Evolutionary conservation across 35 echinoderm and acorn worm genomes (phyloP), one percentile per base, ranked within the genome.

Genomic region (Chiridota heheva): DNA sequence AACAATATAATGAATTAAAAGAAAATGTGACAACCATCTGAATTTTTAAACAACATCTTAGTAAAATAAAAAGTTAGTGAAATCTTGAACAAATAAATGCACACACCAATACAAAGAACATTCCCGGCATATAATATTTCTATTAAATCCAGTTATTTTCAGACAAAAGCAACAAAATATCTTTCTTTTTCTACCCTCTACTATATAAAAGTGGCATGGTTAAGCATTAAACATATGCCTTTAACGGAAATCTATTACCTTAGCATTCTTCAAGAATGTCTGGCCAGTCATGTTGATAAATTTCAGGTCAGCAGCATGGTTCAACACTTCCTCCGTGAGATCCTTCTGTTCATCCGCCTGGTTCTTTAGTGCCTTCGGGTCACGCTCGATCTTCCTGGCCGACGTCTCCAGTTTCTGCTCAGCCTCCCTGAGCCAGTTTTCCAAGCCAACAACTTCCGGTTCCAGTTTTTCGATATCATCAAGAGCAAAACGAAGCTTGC

Each of bases 241-340:
- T n/a, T n/a, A n/a, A n/a, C n/a, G n/a, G n/a, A n/a, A n/a, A n/a
- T n/a, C n/a, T n/a, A n/a, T 13, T 72, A 98, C 95, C 95, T 98
- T 98, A 30, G 95, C 81, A 84, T 91, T 88, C 66, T 92, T 82
- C 26, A 89, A 70, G 76, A 91, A 98, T 13, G 85, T 82, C 74
- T 91, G 89, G 62, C 95, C 95, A 17, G 95, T 92, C 95, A 98
- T 98, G 84, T 91, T 91, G 62, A 91, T 84, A 70, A 92, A 98
- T 31, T 98, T 98, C 40, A 98, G 66, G 47, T 91, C 95, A 33
- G 95, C 95, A 41, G 78, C 84, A 42, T 98, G 95, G 34, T 79
- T 91, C 40, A 91, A 34, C 6, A 98, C 87, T 27, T 91, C 95
- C 40, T 98, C 89, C 10, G 89, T 82, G 64, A 98, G 73, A 7